Evolutionary conservation across 2,888 invertebrate genomes (phyloP).

Genomic region (Pedicia rivosa): DNA sequence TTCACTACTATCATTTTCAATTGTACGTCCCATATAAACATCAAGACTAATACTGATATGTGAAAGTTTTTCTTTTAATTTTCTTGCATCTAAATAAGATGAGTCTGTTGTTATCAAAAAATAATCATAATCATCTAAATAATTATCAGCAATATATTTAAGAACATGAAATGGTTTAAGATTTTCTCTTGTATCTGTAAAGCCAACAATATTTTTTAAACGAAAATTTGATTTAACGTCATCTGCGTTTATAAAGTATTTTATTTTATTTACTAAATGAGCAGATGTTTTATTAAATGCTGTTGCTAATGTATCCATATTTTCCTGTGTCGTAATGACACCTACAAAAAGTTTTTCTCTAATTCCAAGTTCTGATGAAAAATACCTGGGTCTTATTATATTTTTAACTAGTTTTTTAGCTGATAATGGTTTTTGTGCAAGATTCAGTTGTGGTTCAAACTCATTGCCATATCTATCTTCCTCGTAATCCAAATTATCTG

Average conservation of each 20-base stretch:
- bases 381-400: constrained; percentile 75
- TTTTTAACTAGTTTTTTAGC: constrained; percentile 36
- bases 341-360: constrained; percentile 77
- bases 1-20: constrained; percentile 17
- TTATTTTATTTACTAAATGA: constrained; percentile 66
- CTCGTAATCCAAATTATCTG: constrained; percentile 26
- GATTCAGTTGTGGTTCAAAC: constrained; percentile 30
- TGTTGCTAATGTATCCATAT: constrained; percentile 52
- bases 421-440: constrained; percentile 30
- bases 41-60: constrained; percentile 72
- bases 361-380: constrained; percentile 89
- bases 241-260: constrained; percentile 57
- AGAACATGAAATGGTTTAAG: constrained; percentile 74
- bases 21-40: constrained; percentile 53
- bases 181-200: constrained; percentile 61
- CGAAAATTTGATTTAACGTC: constrained; percentile 36
- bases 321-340: constrained; percentile 61
- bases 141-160: constrained; percentile 81
- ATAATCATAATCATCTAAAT: constrained; percentile 80
- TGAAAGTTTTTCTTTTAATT: constrained; percentile 51
- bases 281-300: constrained; percentile 83
- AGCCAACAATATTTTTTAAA: constrained; percentile 64
- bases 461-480: constrained; percentile 29
- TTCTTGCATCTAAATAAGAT: constrained; percentile 68
- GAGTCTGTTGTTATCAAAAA: constrained; percentile 77